Base-by-base conservation (phyloP, 2,888 invertebrate genomes). In the Ophion costatus region DNA sequence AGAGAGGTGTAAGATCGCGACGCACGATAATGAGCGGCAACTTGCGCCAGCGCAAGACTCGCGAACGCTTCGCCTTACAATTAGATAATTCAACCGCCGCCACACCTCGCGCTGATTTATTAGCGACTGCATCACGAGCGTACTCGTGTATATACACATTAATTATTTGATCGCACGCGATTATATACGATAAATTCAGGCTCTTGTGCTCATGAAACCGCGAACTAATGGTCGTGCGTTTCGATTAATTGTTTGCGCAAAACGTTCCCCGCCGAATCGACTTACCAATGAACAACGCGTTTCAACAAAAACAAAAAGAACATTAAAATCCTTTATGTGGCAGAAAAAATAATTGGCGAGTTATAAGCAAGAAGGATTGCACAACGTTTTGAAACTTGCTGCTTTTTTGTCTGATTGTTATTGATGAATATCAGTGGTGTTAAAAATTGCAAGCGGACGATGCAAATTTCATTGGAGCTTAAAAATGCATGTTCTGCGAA, bases 141-240 rank as follows among this genome's bases (percentile, higher is more conserved):
- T 80, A 83, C 86, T 81, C 86, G 74, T 66, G 78, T 82, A 83
- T 80, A 20, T 45, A 79, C 77, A 80, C 86, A 85, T 86, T 86
- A 85, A 86, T 86, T 86, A 86, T 85, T 82, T 77, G 82, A 85
- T 86, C 84, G 78, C 82, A 75, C 78, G 85, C 70, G 80, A 80
- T 45, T 45, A 45, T 14, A 80, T 77, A 81, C 81, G 80, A 80
- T 77, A 77, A 82, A 78, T 82, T 82, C 73, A 22, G 56, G 24
- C 38, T 66, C 24, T 77, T 33, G 64, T 2, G 45, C 66, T 59
- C 73, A 73, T 51, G 64, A 66, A 80, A 66, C 64, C 38, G 64
- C 57, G 64, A 59, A 83, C 56, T 59, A 81, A 76, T 64, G 66
- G 61, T 29, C 20, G 73, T 59, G 73, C 33, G 4, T 61, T 63